A percentile compares a stretch with the other conserved stretches of the same genome.
phyloP scores from a whole-genome alignment of 2,797 vertebrate genomes.

The Acropternis orthonyx region DNA sequence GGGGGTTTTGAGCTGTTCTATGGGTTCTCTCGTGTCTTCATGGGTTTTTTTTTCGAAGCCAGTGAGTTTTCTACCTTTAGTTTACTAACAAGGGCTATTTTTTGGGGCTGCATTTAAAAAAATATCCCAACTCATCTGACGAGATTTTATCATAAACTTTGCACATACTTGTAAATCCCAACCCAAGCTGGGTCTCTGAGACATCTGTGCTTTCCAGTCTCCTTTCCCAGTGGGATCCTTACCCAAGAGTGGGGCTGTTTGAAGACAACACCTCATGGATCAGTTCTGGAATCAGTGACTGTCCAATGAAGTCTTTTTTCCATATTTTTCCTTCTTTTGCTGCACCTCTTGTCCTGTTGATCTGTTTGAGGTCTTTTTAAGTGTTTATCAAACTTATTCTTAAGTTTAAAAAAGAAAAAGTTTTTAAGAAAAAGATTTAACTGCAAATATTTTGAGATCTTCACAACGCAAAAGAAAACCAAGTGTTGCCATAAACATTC shows the following conservation, averaged over 20 bases:
- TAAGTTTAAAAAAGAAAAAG: conserved; percentile 81
- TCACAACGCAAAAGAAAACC: conserved; percentile 36
- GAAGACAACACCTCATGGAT: conserved; percentile 17
- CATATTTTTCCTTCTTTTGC: conserved; percentile 41
- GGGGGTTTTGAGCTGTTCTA: background rate
- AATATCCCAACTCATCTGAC: background rate
- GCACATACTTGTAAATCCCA: conserved; percentile 37
- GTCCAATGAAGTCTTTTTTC: conserved; percentile 49
- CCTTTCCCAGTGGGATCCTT: conserved; percentile 56
- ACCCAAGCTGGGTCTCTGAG: conserved; percentile 35
- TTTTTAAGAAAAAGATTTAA: conserved; percentile 47
- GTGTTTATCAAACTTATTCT: conserved; percentile 89
- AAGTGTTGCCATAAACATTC: conserved; percentile 49
- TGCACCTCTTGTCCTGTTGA: conserved; percentile 79
- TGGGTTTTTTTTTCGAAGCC: background rate
- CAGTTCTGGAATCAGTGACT: conserved; percentile 32
- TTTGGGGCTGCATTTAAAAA: conserved; percentile 36
- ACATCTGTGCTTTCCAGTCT: conserved; percentile 25
- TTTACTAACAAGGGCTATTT: conserved; percentile 56
- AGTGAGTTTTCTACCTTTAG: background rate
- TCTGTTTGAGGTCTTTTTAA: conserved; percentile 87
- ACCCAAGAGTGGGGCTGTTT: conserved; percentile 26
- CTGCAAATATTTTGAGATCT: conserved; percentile 65
- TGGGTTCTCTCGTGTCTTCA: background rate
- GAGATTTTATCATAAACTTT: conserved; percentile 39